Evolutionary conservation across 2,888 invertebrate genomes (phyloP).

Genomic region (Drosophila greeni): DNA sequence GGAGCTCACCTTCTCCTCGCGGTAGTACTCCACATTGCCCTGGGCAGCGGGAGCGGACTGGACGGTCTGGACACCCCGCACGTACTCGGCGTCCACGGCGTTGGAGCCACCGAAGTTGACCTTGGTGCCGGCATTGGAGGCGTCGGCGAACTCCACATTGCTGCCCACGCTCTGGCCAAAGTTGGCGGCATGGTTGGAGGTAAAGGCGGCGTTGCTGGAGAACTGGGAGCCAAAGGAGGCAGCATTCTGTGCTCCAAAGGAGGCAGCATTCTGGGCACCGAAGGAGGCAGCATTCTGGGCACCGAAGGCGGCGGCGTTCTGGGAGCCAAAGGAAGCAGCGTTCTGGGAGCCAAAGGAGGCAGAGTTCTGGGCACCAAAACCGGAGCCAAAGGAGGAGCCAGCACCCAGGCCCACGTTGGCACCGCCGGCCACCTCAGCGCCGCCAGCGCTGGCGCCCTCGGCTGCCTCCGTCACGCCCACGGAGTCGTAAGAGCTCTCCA

Average conservation of each 20-base stretch:
- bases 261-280: conserved; percentile 52
- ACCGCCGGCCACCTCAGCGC: conserved; percentile 6
- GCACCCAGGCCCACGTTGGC: conserved; percentile 17
- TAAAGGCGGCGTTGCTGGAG: conserved; percentile 58
- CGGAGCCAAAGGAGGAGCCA: conserved; percentile 60
- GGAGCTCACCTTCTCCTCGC: conserved; percentile 53
- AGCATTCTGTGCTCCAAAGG: conserved; percentile 50
- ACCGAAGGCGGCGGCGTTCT: conserved; percentile 53
- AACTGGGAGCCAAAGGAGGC: conserved; percentile 58
- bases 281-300: conserved; percentile 42
- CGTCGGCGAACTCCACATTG: conserved; percentile 61
- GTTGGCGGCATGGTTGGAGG: conserved; percentile 59
- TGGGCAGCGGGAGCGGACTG: conserved; percentile 38
- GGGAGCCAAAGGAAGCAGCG: conserved; percentile 55
- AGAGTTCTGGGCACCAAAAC: conserved; percentile 47
- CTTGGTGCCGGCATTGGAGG: conserved; percentile 56
- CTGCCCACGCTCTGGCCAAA: conserved; percentile 58
- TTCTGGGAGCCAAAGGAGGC: conserved; percentile 53
- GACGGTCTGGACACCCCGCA: conserved; percentile 37
- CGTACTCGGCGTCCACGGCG: conserved; percentile 45
- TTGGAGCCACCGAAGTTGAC: conserved; percentile 58
- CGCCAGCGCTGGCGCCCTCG: conserved; percentile 32
- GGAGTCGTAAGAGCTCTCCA: conserved; percentile 60
- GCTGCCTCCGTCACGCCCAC: conserved; percentile 59
- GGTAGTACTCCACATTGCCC: conserved; percentile 59